Evolutionary conservation across 2,888 invertebrate species (phyloP).

Genomic region (Philonicus albiceps): DNA sequence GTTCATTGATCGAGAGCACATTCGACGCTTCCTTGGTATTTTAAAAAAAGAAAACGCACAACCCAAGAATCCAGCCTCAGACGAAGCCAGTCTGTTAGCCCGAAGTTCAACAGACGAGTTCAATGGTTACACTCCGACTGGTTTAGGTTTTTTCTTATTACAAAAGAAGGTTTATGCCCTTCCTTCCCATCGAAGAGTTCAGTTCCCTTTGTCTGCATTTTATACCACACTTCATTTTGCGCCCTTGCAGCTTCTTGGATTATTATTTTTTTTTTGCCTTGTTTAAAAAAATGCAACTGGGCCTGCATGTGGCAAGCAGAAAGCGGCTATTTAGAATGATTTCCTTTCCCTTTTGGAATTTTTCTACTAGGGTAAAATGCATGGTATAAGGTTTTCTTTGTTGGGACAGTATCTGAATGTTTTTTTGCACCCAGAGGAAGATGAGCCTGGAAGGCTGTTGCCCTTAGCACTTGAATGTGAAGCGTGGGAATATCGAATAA

Average conservation of each 20-base stretch:
- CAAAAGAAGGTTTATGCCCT: slow-evolving; percentile 33
- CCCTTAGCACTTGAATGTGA: not conserved
- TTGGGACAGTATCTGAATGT: not conserved
- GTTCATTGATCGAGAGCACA: slow-evolving; percentile 16
- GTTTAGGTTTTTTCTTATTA: not conserved
- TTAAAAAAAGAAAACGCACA: not conserved
- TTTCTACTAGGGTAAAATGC: not conserved
- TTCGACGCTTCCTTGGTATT: not conserved
- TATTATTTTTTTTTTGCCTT: not conserved
- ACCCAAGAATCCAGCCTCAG: not conserved
- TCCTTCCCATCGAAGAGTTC: slow-evolving; percentile 21
- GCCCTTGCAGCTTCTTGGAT: not conserved
- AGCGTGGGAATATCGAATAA: not conserved
- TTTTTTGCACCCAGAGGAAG: not conserved
- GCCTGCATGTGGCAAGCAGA: not conserved
- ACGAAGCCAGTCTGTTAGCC: not conserved
- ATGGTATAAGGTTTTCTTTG: not conserved
- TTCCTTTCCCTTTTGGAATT: not conserved
- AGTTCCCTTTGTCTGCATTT: slow-evolving; percentile 23
- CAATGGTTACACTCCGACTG: slow-evolving; percentile 27
- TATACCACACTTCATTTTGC: slow-evolving; percentile 1
- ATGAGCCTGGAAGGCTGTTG: not conserved
- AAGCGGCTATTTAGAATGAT: not conserved
- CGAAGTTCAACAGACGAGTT: slow-evolving; percentile 5
- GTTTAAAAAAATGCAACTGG: not conserved